These are phyloP conservation scores for Todus mexicanus DNA, from an alignment of 2,797 vertebrate genomes.

Conservation along the genomic window DNA sequence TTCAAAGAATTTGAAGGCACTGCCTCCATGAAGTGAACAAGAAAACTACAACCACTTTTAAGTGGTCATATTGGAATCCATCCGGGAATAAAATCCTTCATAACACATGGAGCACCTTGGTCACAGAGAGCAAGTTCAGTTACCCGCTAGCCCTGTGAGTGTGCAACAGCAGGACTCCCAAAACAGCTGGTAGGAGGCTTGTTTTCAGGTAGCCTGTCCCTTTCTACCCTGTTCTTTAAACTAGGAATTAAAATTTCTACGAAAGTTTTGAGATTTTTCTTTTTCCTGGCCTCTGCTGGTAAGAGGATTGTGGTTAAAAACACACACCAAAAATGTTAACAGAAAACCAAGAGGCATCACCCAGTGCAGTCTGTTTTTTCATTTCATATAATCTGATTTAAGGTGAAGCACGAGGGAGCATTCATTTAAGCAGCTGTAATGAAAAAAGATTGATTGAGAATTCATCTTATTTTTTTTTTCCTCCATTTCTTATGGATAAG, in stretches of 20 bases:
- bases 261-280: background rate
- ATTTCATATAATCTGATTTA: constrained; percentile 16
- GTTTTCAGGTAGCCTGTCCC: background rate
- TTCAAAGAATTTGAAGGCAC: background rate
- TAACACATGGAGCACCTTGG: background rate
- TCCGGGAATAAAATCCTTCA: background rate
- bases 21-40: background rate
- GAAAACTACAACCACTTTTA: background rate
- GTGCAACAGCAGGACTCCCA: background rate
- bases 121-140: background rate
- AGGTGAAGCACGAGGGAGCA: background rate
- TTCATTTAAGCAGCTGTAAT: constrained; percentile 39
- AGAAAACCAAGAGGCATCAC: background rate
- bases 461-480: background rate
- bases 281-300: background rate
- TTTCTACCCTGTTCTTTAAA: background rate
- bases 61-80: background rate
- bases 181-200: background rate
- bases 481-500: background rate
- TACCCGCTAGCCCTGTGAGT: background rate
- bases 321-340: background rate
- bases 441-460: constrained; percentile 37
- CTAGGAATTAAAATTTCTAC: background rate
- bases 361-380: background rate
- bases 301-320: background rate